Conservation (phyloP, 30 jellyfish, hydroid and myxozoan genomes). For the Pelagia noctiluca region DNA sequence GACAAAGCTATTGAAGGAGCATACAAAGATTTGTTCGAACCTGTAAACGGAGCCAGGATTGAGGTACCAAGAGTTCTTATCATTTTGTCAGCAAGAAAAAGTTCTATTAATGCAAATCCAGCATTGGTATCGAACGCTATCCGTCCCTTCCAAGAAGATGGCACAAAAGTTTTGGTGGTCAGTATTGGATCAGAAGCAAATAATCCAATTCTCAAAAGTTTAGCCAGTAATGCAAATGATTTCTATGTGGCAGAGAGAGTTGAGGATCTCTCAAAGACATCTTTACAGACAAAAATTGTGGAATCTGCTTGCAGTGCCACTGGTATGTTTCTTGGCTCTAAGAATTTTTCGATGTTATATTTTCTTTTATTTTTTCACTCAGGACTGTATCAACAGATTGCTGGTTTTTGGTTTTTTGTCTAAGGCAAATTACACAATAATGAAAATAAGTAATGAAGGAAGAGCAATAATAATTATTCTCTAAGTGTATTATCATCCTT, state of each 20-base stretch:
- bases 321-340: background rate
- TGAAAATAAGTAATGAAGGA: too few relatives aligned
- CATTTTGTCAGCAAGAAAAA: constrained; percentile 53
- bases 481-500: background rate
- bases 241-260: background rate
- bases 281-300: background rate
- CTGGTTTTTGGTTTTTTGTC: too few relatives aligned
- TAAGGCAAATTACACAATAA: too few relatives aligned
- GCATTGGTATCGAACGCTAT: constrained; percentile 32
- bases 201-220: background rate
- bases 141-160: constrained; percentile 31
- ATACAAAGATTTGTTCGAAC: constrained; percentile 41
- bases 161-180: background rate
- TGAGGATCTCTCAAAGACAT: background rate
- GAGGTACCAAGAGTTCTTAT: constrained; percentile 56
- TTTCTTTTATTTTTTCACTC: too few relatives aligned
- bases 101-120: constrained; percentile 24
- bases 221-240: constrained; percentile 4
- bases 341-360: too few relatives aligned
- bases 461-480: too few relatives aligned
- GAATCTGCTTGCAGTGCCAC: background rate
- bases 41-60: constrained; percentile 49
- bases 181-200: background rate
- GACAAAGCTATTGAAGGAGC: constrained; percentile 55
- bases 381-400: too few relatives aligned